Evolutionary conservation across 2,888 invertebrate species (phyloP), one percentile per base, ranked within the genome.

Genomic region (Lasioglossum vierecki): DNA sequence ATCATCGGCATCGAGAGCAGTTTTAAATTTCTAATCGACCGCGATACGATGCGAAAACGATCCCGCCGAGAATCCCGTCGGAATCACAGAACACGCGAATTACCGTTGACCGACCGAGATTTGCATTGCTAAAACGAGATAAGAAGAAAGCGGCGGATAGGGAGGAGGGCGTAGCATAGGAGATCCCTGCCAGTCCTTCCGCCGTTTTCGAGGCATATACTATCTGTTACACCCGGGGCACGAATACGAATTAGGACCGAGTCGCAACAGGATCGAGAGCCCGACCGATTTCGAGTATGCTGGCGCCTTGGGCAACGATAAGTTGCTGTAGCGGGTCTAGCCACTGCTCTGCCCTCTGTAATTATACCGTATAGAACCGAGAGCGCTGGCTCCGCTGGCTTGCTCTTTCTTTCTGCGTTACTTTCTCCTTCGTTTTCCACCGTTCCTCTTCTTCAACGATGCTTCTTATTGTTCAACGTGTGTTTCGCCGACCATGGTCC

Each of bases 321-420:
- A 91, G 90, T 92, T 92, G 91, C 92, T 91, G 89, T 89, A 90
- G 91, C 88, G 91, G 92, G 93, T 93, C 93, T 93, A 93, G 93
- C 93, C 94, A 93, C 93, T 90, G 93, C 93, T 91, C 93, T 92
- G 91, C 89, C 92, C 93, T 92, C 93, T 93, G 93, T 93, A 93
- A 93, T 93, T 93, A 93, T 93, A 93, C 89, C 93, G 89, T 90
- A 90, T 86, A 92, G 91, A 89, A 88, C 89, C 90, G 85, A 89
- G 82, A 86, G 82, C 41, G 63, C 63, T 63, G 63, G 63, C 63
- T 63, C 57, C 30, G 63, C 79, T 85, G 89, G 76, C 88, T 89
- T 85, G 80, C 88, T 89, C 88, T 87, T 88, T 88, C 89, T 86
- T 81, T 85, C 82, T 87, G 86, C 84, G 81, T 88, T 85, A 87